Evolutionary conservation across 2,113 vertebrate genomes (phyloP), one percentile per base, ranked within the genome.

Genomic region (Thryonomys swinderianus): DNA sequence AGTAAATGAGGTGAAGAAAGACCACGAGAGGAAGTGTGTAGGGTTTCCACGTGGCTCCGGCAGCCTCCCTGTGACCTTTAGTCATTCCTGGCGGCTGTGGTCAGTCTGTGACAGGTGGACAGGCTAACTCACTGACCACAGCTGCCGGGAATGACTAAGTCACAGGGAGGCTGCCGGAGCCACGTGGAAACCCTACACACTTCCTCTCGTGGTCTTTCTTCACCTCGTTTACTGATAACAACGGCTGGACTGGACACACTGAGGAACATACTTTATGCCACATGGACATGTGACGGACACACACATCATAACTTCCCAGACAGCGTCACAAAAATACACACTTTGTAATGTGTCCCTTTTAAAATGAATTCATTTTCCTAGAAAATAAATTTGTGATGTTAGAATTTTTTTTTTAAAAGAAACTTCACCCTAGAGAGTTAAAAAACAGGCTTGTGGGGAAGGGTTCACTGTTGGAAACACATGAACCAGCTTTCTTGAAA

Each of bases 371-470:
- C 78, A 51, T 57, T 64, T 64, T 18, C 53, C 12, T 71, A n/a
- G 61, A 90, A 79, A 62, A n/a, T 42, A 16, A n/a, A 27, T 84
- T 71, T 69, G 42, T 55, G 5, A 84, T 20, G 66, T 37, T 13
- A 59, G 64, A 82, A 80, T 34, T 61, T 67, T 64, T 94, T n/a
- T 94, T 42, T 66, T 25, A 17, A 88, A 85, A 42, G n/a, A 71
- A 89, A 76, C 67, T 45, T 67, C 9, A 90, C 48, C 16, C 30
- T 34, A 62, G 42, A 88, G 23, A 87, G 57, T 59, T 93, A 55
- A 81, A 67, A 94, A 85, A 25, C 69, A 87, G 91, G 93, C 80
- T 80, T 12, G 5, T 30, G 85, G 85, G 59, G 66, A 97, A 93
- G 89, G 3, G 42, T 69, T 94, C n/a, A 21, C 40, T n/a, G 42